A percentile compares a stretch with the other conserved stretches of the same genome.
Conservation (phyloP, 2,113 vertebrate genomes). For the Anarrhichthys ocellatus region DNA sequence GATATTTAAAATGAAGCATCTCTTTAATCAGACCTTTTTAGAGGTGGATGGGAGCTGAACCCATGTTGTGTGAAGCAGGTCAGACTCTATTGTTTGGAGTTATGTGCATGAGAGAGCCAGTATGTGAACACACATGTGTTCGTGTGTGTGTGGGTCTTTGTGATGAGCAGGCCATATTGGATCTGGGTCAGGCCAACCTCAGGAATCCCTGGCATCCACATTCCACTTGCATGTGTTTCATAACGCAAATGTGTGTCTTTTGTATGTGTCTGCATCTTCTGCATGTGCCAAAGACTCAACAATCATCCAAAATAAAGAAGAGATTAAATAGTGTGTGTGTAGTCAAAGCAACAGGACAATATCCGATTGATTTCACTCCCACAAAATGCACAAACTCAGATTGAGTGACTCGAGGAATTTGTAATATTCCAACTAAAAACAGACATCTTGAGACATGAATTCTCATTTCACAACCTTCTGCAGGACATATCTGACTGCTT, state of each 20-base stretch:
- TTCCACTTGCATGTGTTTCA: conserved; percentile 47
- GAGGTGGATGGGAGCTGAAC: conserved; percentile 1
- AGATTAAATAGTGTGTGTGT: conserved; percentile 4
- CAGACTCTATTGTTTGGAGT: conserved; percentile 38
- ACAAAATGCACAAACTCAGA: conserved; percentile 11
- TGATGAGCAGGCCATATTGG: conserved; percentile 54
- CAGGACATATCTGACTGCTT: background rate
- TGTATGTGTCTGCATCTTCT: conserved; percentile 11
- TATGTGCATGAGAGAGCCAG: conserved; percentile 7
- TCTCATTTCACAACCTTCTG: background rate
- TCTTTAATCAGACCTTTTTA: background rate
- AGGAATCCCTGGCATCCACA: conserved; percentile 78
- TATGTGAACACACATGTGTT: conserved; percentile 33
- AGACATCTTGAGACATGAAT: background rate
- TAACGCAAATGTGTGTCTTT: conserved; percentile 37
- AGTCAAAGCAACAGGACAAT: background rate
- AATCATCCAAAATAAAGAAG: background rate
- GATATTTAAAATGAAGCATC: background rate
- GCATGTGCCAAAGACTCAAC: conserved; percentile 8
- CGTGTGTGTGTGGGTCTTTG: conserved; percentile 37
- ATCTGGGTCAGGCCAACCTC: conserved; percentile 78
- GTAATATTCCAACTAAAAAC: background rate
- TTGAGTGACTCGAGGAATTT: conserved; percentile 8
- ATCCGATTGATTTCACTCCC: background rate
- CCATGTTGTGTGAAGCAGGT: conserved; percentile 56